These are phyloP conservation scores for Pocillopora meandrina DNA, from an alignment of 92 coral and sea anemone genomes.

Conservation along the genomic window DNA sequence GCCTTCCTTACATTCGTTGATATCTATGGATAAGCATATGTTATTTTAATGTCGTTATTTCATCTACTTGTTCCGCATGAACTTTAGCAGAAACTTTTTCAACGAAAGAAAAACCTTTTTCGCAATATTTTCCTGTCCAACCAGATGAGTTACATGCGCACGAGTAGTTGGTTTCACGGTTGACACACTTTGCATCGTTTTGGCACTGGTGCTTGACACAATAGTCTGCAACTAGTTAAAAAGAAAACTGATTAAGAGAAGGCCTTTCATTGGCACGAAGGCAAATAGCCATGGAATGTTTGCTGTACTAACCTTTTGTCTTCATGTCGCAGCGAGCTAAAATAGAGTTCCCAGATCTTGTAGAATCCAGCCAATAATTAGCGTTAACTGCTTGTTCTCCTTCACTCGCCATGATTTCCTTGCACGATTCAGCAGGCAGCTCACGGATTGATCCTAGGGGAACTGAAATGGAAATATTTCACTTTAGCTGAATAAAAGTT, in stretches of 20 bases:
- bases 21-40: too few relatives aligned
- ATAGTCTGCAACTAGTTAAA: not conserved
- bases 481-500: not conserved
- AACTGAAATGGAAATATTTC: not conserved
- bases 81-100: too few relatives aligned
- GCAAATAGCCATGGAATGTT: not conserved
- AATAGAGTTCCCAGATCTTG: not conserved
- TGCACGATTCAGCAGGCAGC: too few relatives aligned
- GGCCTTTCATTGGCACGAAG: too few relatives aligned
- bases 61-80: too few relatives aligned
- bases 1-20: too few relatives aligned
- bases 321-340: constrained; percentile 5
- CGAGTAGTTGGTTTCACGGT: not conserved
- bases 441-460: not conserved
- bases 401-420: not conserved
- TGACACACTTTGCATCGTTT: not conserved
- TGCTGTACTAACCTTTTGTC: not conserved
- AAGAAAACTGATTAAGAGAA: not conserved
- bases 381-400: constrained; percentile 1
- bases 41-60: too few relatives aligned
- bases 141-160: constrained; percentile 1
- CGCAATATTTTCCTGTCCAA: not conserved
- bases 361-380: constrained; percentile 8
- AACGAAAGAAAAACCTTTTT: too few relatives aligned
- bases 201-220: too few relatives aligned